Conservation (phyloP, 2,113 vertebrate genomes). For the Butastur rufipennis region DNA sequence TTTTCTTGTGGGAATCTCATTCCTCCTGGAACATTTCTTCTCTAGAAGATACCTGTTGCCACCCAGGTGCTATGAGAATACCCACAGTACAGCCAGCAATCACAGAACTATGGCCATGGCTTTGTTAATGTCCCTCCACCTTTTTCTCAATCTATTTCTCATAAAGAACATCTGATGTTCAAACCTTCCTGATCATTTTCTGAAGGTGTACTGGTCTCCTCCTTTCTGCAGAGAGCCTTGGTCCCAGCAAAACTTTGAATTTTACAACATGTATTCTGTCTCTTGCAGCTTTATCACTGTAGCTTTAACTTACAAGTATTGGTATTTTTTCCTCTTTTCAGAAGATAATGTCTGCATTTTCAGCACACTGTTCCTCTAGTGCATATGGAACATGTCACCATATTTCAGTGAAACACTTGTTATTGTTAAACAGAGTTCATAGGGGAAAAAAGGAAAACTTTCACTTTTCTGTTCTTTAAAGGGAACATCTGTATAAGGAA, state of each 20-base stretch:
- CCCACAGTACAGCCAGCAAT: not conserved
- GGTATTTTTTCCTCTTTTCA: not conserved
- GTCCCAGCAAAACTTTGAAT: not conserved
- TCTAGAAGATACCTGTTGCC: not conserved
- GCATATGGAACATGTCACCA: not conserved
- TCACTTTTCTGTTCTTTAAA: not conserved
- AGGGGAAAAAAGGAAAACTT: not conserved
- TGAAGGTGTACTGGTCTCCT: not conserved
- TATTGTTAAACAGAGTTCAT: not conserved
- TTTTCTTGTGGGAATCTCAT: not conserved
- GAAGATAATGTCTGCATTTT: not conserved
- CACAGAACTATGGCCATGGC: not conserved
- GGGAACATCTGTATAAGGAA: not conserved
- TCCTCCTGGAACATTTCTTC: not conserved
- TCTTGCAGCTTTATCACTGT: not conserved
- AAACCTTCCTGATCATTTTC: not conserved
- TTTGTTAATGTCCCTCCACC: not conserved
- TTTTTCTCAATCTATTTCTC: not conserved
- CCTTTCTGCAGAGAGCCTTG: not conserved
- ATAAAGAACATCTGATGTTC: not conserved
- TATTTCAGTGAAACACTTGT: not conserved
- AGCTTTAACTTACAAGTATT: not conserved
- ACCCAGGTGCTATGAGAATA: not conserved
- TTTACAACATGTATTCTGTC: not conserved
- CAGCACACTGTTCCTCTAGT: not conserved